Conservation (phyloP, 2,113 vertebrate genomes). For the Dascyllus trimaculatus region DNA sequence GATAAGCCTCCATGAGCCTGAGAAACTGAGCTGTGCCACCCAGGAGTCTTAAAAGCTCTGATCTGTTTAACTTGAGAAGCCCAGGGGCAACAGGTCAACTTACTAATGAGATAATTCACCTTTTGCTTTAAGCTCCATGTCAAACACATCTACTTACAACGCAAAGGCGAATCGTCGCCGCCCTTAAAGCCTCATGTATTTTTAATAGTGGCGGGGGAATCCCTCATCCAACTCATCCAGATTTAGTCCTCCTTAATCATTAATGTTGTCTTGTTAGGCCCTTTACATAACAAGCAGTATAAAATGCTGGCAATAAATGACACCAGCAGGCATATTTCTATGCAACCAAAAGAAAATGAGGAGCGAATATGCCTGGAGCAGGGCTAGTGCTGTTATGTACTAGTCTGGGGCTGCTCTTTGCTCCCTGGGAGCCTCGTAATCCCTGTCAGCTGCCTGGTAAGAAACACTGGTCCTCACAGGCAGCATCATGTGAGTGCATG, state of each 20-base stretch:
- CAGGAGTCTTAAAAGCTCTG: conserved; percentile 53
- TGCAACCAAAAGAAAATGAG: conserved; percentile 29
- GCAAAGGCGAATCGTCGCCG: conserved; percentile 15
- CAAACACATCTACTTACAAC: conserved; percentile 37
- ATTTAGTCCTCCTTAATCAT: conserved; percentile 64
- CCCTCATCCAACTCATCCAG: conserved; percentile 19
- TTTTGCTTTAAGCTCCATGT: conserved; percentile 48
- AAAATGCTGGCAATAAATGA: conserved; percentile 26
- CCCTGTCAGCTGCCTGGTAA: conserved; percentile 84
- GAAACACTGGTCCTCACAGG: conserved; percentile 68
- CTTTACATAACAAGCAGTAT: conserved; percentile 32
- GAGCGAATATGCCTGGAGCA: not conserved
- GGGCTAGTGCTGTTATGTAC: conserved; percentile 6
- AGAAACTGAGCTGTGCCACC: conserved; percentile 49
- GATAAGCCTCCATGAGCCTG: conserved; percentile 51
- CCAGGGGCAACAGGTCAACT: conserved; percentile 44
- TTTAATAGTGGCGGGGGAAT: conserved; percentile 44
- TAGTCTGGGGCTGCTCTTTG: conserved; percentile 44
- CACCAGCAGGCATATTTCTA: not conserved
- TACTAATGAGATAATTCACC: conserved; percentile 60
- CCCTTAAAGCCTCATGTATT: conserved; percentile 48
- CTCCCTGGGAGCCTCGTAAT: conserved; percentile 77
- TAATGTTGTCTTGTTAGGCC: conserved; percentile 54
- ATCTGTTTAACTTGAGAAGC: conserved; percentile 61
- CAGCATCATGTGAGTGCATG: conserved; percentile 85